Base-by-base conservation (phyloP, 2,797 vertebrate species). In the Lycodopsis pacificus region DNA sequence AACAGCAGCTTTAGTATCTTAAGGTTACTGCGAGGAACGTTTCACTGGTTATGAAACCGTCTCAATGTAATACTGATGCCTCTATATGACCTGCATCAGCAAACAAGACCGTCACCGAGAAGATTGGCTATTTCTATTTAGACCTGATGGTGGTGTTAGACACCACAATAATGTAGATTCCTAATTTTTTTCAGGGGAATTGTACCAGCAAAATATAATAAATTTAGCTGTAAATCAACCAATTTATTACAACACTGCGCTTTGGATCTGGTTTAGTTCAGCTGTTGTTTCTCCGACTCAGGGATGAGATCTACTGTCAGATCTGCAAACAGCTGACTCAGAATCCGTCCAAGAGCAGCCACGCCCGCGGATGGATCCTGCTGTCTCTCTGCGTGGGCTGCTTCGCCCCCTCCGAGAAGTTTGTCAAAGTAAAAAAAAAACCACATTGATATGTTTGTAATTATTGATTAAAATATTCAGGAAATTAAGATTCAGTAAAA, bases 251-350 rank as follows among this genome's bases (percentile, higher is more conserved):
- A 57, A 27, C 25, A 6, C 2, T 62, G n/a, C n/a, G 3, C 46
- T 34, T 36, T 67, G 44, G 42, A 22, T 30, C 7, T 56, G 8
- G 40, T 56, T 74, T 42, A 30, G 48, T 6, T 46, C 19, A 58
- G 20, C 36, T 69, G 64, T 32, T 27, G 13, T 32, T 22, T 69
- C 20, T 82, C 56, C 56, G 27, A 63, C 30, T 69, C 78, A 99
- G 98, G 92, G 98, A 99, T 81, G 98, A 99, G 93, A 98, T 99
- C 89, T 99, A 99, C 87, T 99, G 98, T 93, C 97, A 99, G 94
- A 98, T 99, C 91, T 97, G 97, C 92, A 99, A 99, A 79, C 98
- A 99, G 92, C 95, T 99, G 77, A 97, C 93, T 11, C 98, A 99
- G 94, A 99, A 99, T 59, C 96, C 97, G 0, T 99, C 97, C 32